Percentiles rank a stretch among this genome's conserved stretches.
Conservation (phyloP, 1,140 invertebrate species). For the Aphidius gifuensis region DNA sequence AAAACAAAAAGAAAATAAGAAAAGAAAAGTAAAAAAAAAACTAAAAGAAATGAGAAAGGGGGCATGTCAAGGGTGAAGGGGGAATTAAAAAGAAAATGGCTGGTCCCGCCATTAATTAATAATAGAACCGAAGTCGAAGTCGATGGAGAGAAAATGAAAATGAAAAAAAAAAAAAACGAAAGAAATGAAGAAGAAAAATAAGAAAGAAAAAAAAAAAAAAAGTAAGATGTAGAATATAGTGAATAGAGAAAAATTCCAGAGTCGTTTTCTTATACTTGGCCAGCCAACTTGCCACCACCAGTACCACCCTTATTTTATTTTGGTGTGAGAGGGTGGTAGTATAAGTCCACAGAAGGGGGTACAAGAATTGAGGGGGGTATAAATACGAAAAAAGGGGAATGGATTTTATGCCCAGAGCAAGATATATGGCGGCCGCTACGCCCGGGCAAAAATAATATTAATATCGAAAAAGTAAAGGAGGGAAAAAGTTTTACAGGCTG, state of each 20-base stretch:
- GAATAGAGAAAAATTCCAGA: conserved; percentile 7
- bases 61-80: background rate
- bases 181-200: conserved; percentile 9
- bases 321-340: conserved; percentile 38
- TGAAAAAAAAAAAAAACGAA: background rate
- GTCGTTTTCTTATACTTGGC: conserved; percentile 15
- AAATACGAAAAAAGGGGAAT: conserved; percentile 41
- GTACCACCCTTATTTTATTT: conserved; percentile 29
- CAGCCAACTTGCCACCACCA: conserved; percentile 25
- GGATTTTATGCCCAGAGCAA: conserved; percentile 56
- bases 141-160: conserved; percentile 5
- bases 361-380: conserved; percentile 25
- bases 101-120: conserved; percentile 43
- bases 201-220: conserved; percentile 14
- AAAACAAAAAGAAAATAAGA: conserved; percentile 19
- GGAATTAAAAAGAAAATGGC: conserved; percentile 34
- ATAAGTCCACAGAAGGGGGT: conserved; percentile 35
- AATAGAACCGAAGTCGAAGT: conserved; percentile 31
- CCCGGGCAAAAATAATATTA: conserved; percentile 57
- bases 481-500: conserved; percentile 52
- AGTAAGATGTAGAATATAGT: conserved; percentile 7
- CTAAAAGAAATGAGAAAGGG: background rate
- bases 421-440: conserved; percentile 56
- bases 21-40: conserved; percentile 28
- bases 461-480: conserved; percentile 52